phyloP scores from a whole-genome alignment of 2,797 vertebrate genomes.

The Danio kyathit region DNA sequence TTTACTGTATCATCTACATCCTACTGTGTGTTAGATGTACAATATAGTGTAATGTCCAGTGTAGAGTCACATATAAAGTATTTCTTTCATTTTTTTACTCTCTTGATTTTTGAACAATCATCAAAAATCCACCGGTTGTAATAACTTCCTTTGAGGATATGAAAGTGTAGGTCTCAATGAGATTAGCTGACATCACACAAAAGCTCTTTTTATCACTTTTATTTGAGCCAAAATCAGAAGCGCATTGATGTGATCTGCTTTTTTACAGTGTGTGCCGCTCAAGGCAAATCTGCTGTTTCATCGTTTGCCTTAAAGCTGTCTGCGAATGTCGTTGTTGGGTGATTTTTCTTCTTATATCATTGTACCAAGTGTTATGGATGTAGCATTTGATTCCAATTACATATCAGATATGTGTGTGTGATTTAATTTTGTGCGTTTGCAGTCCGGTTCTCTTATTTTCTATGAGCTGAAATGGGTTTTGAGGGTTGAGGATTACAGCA shows the following conservation, averaged over 20 bases:
- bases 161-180: constrained; percentile 64
- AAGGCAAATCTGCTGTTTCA: constrained; percentile 36
- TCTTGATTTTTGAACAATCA: constrained; percentile 54
- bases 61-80: constrained; percentile 6
- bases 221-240: constrained; percentile 43
- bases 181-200: constrained; percentile 45
- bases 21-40: not conserved
- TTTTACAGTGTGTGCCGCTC: constrained; percentile 40
- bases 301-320: constrained; percentile 51
- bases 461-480: constrained; percentile 28
- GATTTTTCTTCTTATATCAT: constrained; percentile 14
- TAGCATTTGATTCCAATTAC: constrained; percentile 47
- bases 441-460: constrained; percentile 16
- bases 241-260: constrained; percentile 35
- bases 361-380: constrained; percentile 49
- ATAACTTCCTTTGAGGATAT: constrained; percentile 56
- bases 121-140: constrained; percentile 18
- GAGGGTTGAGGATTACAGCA: constrained; percentile 4
- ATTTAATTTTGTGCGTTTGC: constrained; percentile 22
- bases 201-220: constrained; percentile 19
- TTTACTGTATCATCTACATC: not conserved
- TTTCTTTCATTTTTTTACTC: constrained; percentile 3
- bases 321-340: constrained; percentile 19
- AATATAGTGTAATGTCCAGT: constrained; percentile 32
- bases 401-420: constrained; percentile 48